These are phyloP conservation scores for Oreonectes daqikongensis DNA, from an alignment of 2,797 vertebrate species.

Conservation along the genomic window DNA sequence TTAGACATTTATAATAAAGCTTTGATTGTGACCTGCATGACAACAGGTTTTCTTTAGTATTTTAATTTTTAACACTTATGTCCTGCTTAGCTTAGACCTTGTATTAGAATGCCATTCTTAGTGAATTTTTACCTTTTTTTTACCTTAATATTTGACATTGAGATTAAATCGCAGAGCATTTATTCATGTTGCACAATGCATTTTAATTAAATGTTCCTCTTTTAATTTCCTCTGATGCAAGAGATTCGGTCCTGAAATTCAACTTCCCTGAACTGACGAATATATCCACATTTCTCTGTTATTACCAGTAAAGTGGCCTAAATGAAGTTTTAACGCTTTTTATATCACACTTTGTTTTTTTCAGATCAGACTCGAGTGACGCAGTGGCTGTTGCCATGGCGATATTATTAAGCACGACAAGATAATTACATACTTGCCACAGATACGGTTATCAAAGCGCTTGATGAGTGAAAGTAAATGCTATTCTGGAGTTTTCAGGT, in stretches of 20 bases:
- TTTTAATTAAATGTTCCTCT: constrained; percentile 41
- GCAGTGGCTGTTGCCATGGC: constrained; percentile 62
- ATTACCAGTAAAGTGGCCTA: constrained; percentile 38
- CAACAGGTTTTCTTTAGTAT: not conserved
- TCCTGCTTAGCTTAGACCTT: no score
- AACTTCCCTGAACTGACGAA: constrained; percentile 5
- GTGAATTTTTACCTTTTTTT: constrained; percentile 2
- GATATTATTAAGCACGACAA: constrained; percentile 54
- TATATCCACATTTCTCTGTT: constrained; percentile 21
- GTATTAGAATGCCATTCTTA: not conserved
- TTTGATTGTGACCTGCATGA: no score
- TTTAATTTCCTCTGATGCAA: constrained; percentile 45
- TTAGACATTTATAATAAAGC: no score
- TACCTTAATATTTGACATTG: constrained; percentile 22
- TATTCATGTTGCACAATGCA: constrained; percentile 25
- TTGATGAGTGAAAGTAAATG: constrained; percentile 46
- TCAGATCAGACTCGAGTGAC: constrained; percentile 55
- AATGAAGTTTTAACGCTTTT: constrained; percentile 43
- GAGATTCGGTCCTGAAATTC: constrained; percentile 22
- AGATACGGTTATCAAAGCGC: constrained; percentile 50
- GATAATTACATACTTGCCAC: constrained; percentile 58
- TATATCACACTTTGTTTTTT: constrained; percentile 47
- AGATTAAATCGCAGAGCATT: constrained; percentile 2
- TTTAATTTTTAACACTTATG: not conserved
- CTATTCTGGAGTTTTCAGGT: constrained; percentile 39